phyloP scores from a whole-genome alignment of 1,140 invertebrate genomes.

The Micrasema longulum region DNA sequence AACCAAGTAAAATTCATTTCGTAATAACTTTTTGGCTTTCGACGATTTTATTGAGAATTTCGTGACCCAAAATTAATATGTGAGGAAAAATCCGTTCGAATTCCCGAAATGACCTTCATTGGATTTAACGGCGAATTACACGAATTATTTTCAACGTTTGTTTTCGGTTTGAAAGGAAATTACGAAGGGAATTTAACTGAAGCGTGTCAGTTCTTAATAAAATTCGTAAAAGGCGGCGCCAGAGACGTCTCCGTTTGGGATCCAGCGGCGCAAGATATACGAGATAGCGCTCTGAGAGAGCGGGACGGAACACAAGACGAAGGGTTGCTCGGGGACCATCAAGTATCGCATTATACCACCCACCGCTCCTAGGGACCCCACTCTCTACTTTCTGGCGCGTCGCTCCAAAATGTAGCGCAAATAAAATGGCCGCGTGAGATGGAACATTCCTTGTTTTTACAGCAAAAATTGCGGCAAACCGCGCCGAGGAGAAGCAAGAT shows the following conservation, averaged over 20 bases:
- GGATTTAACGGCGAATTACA: too few relatives aligned
- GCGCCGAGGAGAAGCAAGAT: not conserved
- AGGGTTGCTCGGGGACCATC: slow-evolving; percentile 67
- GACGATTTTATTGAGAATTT: too few relatives aligned
- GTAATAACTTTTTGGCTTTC: too few relatives aligned
- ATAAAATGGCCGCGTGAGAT: slow-evolving; percentile 61
- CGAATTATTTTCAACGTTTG: too few relatives aligned
- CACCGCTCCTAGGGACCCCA: slow-evolving; percentile 54
- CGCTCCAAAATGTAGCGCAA: slow-evolving; percentile 66
- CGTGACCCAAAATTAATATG: too few relatives aligned
- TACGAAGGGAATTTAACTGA: too few relatives aligned
- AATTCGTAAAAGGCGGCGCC: slow-evolving; percentile 11
- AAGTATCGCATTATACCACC: slow-evolving; percentile 59
- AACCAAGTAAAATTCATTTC: too few relatives aligned
- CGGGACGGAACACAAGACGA: slow-evolving; percentile 69
- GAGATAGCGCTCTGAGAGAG: slow-evolving; percentile 61
- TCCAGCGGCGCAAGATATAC: slow-evolving; percentile 48
- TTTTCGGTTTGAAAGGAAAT: too few relatives aligned
- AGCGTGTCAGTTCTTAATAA: too few relatives aligned
- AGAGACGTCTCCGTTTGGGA: not conserved
- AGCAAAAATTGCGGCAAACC: not conserved
- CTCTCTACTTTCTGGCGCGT: slow-evolving; percentile 61
- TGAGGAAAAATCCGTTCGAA: too few relatives aligned
- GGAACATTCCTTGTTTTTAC: slow-evolving; percentile 41
- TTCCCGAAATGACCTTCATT: too few relatives aligned